These are phyloP conservation scores for Apantesis nais DNA, from an alignment of 2,888 invertebrate genomes.

Conservation along the genomic window DNA sequence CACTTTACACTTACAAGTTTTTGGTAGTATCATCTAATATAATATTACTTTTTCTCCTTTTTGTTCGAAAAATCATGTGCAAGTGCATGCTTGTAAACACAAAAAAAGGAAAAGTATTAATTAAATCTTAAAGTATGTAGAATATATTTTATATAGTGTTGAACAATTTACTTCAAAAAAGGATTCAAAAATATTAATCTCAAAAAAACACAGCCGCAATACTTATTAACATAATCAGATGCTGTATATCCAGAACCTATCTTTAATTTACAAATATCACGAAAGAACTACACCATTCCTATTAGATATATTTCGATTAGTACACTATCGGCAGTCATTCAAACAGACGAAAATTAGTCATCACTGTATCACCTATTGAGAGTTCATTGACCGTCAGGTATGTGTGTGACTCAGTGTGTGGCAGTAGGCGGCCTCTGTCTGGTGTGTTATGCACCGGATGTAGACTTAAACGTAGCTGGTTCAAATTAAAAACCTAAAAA, in stretches of 20 bases:
- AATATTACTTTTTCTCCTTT: too few species aligned
- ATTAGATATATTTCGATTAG: constrained; percentile 14
- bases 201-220: background rate
- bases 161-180: too few species aligned
- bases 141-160: too few species aligned
- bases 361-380: constrained; percentile 33
- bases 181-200: background rate
- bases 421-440: constrained; percentile 23
- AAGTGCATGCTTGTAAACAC: too few species aligned
- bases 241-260: too few species aligned
- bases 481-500: background rate
- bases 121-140: too few species aligned
- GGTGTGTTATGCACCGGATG: background rate
- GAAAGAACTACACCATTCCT: background rate
- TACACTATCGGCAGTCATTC: constrained; percentile 12
- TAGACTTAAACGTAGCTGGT: background rate
- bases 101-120: too few species aligned
- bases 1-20: too few species aligned
- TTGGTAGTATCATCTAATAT: too few species aligned
- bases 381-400: constrained; percentile 23
- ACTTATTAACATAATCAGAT: background rate
- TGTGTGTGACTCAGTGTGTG: constrained; percentile 23
- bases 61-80: too few species aligned
- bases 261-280: background rate
- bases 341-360: constrained; percentile 24